phyloP scores from a whole-genome alignment of 2,888 invertebrate species.

The Aphidius colemani region DNA sequence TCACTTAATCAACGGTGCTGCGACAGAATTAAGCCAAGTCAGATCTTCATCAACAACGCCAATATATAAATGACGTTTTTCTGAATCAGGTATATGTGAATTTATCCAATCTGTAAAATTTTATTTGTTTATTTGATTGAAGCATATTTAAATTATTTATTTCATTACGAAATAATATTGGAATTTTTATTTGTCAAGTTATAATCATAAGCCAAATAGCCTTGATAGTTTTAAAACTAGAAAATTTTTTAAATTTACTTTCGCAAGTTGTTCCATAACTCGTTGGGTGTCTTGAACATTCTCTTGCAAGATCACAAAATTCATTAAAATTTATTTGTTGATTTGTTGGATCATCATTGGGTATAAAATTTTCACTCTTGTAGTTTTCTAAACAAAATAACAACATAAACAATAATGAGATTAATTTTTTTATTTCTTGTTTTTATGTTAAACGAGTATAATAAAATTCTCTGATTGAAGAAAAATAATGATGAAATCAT shows the following conservation, averaged over 20 bases:
- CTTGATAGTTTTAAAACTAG: too few relatives aligned
- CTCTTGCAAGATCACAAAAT: slow-evolving; percentile 81
- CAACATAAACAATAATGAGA: slow-evolving; percentile 3
- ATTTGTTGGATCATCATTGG: slow-evolving; percentile 48
- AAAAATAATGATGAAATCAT: slow-evolving; percentile 31
- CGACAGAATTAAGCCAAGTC: slow-evolving; percentile 54
- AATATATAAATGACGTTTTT: slow-evolving; percentile 54
- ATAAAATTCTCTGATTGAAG: slow-evolving; percentile 10
- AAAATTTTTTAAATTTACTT: slow-evolving; percentile 42
- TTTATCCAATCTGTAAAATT: slow-evolving; percentile 53
- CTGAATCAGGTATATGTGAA: slow-evolving; percentile 49
- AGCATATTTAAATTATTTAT: background rate
- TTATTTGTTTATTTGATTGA: background rate
- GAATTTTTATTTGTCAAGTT: background rate
- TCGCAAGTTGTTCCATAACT: slow-evolving; percentile 54
- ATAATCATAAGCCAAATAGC: background rate
- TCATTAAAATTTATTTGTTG: slow-evolving; percentile 76
- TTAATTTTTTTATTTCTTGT: background rate
- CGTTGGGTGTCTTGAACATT: slow-evolving; percentile 66
- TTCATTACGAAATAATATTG: background rate
- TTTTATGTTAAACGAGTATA: background rate
- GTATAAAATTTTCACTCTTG: slow-evolving; percentile 47
- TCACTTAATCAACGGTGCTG: slow-evolving; percentile 53
- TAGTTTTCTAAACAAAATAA: slow-evolving; percentile 46
- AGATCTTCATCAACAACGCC: slow-evolving; percentile 55